Evolutionary conservation across 2,888 invertebrate species (phyloP).

Genomic region (Gerris lacustris): DNA sequence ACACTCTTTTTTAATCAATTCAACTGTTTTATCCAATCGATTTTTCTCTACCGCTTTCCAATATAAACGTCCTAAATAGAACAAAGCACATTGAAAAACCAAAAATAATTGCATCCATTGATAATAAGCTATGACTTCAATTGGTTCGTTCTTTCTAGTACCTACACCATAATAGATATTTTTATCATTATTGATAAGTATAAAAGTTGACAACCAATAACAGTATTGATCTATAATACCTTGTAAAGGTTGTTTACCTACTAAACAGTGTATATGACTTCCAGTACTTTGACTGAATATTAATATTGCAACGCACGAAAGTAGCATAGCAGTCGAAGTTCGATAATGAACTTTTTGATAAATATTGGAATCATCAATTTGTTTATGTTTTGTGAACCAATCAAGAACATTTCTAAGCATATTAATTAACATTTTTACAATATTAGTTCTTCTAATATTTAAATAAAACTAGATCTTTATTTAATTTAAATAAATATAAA

Average conservation of each 20-base stretch:
- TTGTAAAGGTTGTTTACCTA: background rate
- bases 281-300: background rate
- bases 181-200: background rate
- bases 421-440: too few species aligned
- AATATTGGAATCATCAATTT: background rate
- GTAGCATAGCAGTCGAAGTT: background rate
- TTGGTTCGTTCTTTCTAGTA: background rate
- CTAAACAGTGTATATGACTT: background rate
- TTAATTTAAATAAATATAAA: too few species aligned
- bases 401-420: too few species aligned
- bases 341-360: background rate
- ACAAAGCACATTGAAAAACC: background rate
- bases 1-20: background rate
- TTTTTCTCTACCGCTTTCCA: background rate
- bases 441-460: too few species aligned
- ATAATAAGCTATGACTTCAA: background rate
- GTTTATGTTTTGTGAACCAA: too few species aligned
- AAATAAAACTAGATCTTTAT: too few species aligned
- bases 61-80: conserved; percentile 1
- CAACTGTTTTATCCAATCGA: background rate
- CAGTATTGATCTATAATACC: background rate
- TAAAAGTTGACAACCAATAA: background rate
- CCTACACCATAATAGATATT: background rate
- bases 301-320: background rate
- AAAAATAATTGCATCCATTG: conserved; percentile 5